Evolutionary conservation across 2,888 invertebrate species (phyloP), one percentile per base, ranked within the genome.

Genomic region (Rhagonycha fulva): DNA sequence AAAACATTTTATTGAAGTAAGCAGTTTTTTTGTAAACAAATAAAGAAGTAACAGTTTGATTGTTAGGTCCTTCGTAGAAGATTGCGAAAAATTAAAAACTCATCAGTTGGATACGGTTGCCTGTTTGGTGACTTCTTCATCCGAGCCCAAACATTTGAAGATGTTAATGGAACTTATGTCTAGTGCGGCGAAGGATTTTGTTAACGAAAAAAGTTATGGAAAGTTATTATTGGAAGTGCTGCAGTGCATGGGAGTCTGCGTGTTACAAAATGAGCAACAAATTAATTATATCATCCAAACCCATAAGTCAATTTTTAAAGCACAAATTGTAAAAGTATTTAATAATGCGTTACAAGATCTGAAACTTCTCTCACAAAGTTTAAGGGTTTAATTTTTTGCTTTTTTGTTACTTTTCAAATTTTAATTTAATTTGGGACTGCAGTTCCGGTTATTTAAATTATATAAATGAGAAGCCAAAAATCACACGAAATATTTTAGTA

Each of bases 171-270:
- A 74, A 9, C 14, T 80, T n/a, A 76, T 79, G 73, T 68, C 26
- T n/a, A 70, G 71, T 24, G 66, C 63, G 14, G 66, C 66, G 14
- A 76, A 79, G 28, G 76, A 77, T 68, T 80, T 80, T 71, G 68
- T 69, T 12, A 62, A 12, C 7, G 78, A 80, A 28, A 80, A 79
- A 73, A 47, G 23, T 19, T 81, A 74, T 75, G 75, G 80, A 26
- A 81, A 80, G 68, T 71, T 81, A 9, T 60, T 81, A 30, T 30
- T 78, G 61, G 74, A 76, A 28, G 19, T 80, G 14, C 61, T 81
- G 14, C 61, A 76, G 73, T 70, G 24, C 61, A 68, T 78, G 5
- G 77, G 74, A 67, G 14, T 19, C 62, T 67, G 60, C 68, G 72
- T 75, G 23, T n/a, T 75, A 12, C 67, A 71, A 24, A 28, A 32